phyloP scores from a whole-genome alignment of 2,888 invertebrate genomes.

The Pristionchus japonicus region DNA sequence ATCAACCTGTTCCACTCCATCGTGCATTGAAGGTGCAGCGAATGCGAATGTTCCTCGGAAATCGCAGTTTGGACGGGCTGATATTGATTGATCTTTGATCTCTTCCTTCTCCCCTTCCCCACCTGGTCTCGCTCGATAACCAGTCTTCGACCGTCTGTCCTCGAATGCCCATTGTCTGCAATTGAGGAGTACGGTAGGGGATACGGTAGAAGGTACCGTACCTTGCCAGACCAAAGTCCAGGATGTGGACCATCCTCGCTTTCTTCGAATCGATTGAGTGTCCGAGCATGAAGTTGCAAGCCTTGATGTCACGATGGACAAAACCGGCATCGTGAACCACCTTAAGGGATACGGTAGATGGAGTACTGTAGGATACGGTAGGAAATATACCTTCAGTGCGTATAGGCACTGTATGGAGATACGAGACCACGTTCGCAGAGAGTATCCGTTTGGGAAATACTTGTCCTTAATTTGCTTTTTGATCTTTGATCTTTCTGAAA shows the following conservation, averaged over 20 bases:
- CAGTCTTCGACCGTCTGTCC: not conserved
- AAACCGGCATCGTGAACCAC: constrained; percentile 20
- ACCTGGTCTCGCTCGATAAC: not conserved
- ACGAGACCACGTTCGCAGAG: constrained; percentile 9
- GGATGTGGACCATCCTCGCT: constrained; percentile 21
- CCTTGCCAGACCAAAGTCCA: constrained; percentile 45
- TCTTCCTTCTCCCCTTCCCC: not conserved
- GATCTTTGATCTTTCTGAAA: not conserved
- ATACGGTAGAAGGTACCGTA: not conserved
- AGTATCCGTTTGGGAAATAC: not conserved
- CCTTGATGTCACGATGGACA: constrained; percentile 42
- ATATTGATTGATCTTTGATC: not conserved
- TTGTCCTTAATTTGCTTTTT: not conserved
- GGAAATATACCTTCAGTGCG: constrained; percentile 44
- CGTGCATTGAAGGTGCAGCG: constrained; percentile 40
- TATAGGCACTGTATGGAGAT: constrained; percentile 8
- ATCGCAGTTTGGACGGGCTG: constrained; percentile 5
- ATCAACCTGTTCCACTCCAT: constrained; percentile 16
- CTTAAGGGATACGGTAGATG: not conserved
- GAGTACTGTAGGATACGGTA: not conserved
- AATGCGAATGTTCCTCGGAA: constrained; percentile 37
- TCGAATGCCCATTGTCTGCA: constrained; percentile 16
- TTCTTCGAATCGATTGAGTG: not conserved
- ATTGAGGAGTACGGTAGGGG: not conserved
- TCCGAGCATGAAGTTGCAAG: constrained; percentile 35